A percentile compares a stretch with the other conserved stretches of the same genome.
Evolutionary conservation across 2,113 vertebrate genomes (phyloP).

Genomic region (Lathamus discolor): DNA sequence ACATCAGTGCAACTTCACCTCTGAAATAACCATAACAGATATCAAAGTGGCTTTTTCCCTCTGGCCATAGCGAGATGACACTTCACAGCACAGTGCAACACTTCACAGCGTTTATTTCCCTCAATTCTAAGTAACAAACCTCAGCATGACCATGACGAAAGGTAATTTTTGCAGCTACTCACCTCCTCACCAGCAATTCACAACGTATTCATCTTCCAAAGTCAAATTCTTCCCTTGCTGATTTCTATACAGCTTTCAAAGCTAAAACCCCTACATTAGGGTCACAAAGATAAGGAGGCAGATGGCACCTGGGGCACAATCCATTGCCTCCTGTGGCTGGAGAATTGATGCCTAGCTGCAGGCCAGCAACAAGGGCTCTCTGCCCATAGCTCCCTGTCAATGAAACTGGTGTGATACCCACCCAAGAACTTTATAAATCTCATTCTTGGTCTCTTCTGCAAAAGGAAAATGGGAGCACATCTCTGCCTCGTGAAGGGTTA

Average conservation of each 20-base stretch:
- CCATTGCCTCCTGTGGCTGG: background rate
- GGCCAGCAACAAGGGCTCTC: background rate
- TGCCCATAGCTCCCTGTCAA: background rate
- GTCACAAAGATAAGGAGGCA: rapidly evolving
- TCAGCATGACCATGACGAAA: background rate
- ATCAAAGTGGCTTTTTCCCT: background rate
- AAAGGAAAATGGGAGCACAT: background rate
- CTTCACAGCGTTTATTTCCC: background rate
- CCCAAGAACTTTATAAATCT: background rate
- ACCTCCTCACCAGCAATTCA: background rate
- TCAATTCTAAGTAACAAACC: background rate
- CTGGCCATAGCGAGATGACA: background rate
- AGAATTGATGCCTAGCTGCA: background rate
- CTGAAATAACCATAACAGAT: background rate
- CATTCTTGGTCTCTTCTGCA: background rate
- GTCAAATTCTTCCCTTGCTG: background rate
- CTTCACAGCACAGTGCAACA: background rate
- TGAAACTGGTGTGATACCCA: background rate
- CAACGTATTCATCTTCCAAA: background rate
- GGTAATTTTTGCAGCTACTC: background rate
- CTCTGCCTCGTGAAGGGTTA: background rate
- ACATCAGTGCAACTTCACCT: background rate
- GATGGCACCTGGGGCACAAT: background rate
- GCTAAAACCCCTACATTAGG: background rate
- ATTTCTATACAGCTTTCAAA: background rate